phyloP scores from a whole-genome alignment of 1,140 invertebrate genomes.

The Schlechtendalia chinensis region DNA sequence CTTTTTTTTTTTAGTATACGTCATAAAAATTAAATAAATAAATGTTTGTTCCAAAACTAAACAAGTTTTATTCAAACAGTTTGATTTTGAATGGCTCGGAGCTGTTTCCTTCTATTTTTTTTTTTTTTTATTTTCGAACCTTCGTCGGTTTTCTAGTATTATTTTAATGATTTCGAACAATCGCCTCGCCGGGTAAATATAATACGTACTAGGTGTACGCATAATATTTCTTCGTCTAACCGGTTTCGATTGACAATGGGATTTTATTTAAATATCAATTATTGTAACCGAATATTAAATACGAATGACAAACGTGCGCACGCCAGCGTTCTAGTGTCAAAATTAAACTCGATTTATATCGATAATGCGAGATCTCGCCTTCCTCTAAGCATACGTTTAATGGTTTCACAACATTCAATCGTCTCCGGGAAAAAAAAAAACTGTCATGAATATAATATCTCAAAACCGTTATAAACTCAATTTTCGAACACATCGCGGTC shows the following conservation, averaged over 20 bases:
- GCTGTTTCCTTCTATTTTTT: neutral
- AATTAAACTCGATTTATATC: neutral
- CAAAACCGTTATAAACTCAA: neutral
- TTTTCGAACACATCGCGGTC: neutral
- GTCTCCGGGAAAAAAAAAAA: too few species aligned
- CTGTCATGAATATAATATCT: neutral
- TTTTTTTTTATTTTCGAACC: neutral
- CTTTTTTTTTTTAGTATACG: too few species aligned
- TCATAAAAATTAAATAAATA: too few species aligned
- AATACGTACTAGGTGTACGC: too few species aligned
- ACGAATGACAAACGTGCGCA: neutral
- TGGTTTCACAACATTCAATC: neutral
- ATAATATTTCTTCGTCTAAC: neutral
- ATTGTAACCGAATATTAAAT: neutral
- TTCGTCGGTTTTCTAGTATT: neutral
- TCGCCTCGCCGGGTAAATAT: too few species aligned
- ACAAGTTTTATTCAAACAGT: conserved; percentile 7
- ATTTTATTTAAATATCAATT: conserved; percentile 8
- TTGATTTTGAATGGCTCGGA: neutral
- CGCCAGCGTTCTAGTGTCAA: neutral
- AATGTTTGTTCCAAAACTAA: conserved; percentile 1
- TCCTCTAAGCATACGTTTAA: neutral
- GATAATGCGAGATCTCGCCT: neutral
- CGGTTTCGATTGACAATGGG: neutral
- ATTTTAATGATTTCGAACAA: neutral